phyloP scores from a whole-genome alignment of 1,140 invertebrate species.

The Cydia splendana region DNA sequence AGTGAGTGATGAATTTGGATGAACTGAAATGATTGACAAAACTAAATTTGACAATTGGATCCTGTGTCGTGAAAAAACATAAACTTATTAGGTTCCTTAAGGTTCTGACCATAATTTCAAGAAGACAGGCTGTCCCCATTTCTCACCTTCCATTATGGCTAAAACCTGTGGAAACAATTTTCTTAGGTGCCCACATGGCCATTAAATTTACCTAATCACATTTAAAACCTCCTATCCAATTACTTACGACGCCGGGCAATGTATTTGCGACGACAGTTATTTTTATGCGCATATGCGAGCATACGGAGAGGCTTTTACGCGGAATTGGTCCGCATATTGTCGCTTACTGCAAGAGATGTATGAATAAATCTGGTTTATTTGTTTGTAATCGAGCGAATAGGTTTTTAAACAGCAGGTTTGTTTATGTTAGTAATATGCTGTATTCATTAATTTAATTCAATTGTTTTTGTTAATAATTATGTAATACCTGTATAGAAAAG shows the following conservation, averaged over 20 bases:
- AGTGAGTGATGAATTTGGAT: too few relatives aligned
- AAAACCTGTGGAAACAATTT: too few relatives aligned
- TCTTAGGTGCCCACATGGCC: not conserved
- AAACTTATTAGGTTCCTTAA: too few relatives aligned
- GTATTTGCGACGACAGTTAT: slow-evolving; percentile 33
- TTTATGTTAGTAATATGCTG: not conserved
- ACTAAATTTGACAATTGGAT: too few relatives aligned
- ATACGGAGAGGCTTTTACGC: slow-evolving; percentile 54
- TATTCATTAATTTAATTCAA: not conserved
- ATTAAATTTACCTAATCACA: slow-evolving; percentile 21
- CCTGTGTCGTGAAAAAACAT: too few relatives aligned
- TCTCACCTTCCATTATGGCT: too few relatives aligned
- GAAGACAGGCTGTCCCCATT: too few relatives aligned
- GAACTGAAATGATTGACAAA: too few relatives aligned
- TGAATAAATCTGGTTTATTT: not conserved
- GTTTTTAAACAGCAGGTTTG: not conserved
- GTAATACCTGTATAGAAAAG: too few relatives aligned
- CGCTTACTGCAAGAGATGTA: slow-evolving; percentile 36
- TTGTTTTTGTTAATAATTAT: too few relatives aligned
- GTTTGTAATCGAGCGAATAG: not conserved
- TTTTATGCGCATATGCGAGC: slow-evolving; percentile 41
- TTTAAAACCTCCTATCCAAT: slow-evolving; percentile 20
- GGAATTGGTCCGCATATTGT: slow-evolving; percentile 59
- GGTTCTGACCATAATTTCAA: too few relatives aligned
- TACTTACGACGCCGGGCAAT: slow-evolving; percentile 20